Percentiles rank a stretch among this genome's conserved stretches.
These are phyloP conservation scores for Matsumyia berberina DNA, from an alignment of 2,888 invertebrate species.

Conservation along the genomic window DNA sequence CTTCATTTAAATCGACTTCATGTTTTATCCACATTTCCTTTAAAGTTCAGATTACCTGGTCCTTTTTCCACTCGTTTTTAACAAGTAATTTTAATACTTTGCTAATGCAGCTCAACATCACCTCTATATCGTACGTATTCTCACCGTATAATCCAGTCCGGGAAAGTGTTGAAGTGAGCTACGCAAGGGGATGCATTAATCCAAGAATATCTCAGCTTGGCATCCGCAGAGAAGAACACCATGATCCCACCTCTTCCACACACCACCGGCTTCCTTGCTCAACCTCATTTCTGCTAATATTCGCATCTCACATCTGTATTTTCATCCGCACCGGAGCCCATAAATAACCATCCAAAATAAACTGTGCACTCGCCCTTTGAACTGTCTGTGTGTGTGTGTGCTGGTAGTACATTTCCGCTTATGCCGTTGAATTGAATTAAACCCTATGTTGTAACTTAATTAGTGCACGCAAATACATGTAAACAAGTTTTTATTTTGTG, in stretches of 20 bases:
- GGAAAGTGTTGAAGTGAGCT: conserved; percentile 4
- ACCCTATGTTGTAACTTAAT: conserved; percentile 68
- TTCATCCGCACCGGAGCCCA: conserved; percentile 63
- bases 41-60: background rate
- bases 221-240: conserved; percentile 9
- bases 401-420: conserved; percentile 58
- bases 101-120: background rate
- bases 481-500: conserved; percentile 62
- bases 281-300: conserved; percentile 46
- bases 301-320: conserved; percentile 49
- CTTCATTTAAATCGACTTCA: too few relatives aligned
- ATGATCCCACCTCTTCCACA: background rate
- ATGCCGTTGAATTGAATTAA: conserved; percentile 72
- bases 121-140: background rate
- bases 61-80: background rate
- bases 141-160: conserved; percentile 21
- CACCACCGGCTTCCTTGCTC: background rate
- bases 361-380: conserved; percentile 33
- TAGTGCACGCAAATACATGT: conserved; percentile 73
- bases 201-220: conserved; percentile 8
- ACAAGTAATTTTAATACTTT: background rate
- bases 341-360: conserved; percentile 62
- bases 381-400: conserved; percentile 9
- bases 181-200: conserved; percentile 4
- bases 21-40: background rate